Conservation (phyloP, 2,888 invertebrate species). For the Amiota mariae region DNA sequence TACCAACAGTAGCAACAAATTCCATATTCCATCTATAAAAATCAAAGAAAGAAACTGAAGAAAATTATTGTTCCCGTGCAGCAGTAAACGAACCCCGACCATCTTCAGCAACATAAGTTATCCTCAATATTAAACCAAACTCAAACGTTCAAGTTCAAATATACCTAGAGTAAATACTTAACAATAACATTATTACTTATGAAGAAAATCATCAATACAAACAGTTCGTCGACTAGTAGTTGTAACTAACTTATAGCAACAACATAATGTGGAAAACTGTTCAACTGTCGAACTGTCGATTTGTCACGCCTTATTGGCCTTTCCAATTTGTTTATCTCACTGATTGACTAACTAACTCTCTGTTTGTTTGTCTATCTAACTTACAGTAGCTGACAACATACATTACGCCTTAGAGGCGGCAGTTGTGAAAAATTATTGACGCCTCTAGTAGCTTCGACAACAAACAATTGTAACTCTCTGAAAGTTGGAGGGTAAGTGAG, state of each 20-base stretch:
- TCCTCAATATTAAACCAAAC: neutral
- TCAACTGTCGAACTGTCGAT: neutral
- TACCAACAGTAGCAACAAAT: neutral
- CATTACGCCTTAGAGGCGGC: constrained; percentile 18
- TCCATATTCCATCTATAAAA: neutral
- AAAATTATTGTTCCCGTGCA: neutral
- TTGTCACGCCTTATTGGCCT: constrained; percentile 22
- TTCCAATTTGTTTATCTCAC: constrained; percentile 24
- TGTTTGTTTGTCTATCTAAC: no score
- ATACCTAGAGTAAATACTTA: constrained; percentile 13
- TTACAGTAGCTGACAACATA: constrained; percentile 11
- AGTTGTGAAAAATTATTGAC: constrained; percentile 25
- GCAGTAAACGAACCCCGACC: no score
- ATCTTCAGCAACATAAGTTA: neutral
- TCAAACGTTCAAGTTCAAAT: constrained; percentile 6
- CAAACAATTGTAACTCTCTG: no score
- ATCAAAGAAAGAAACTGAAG: neutral
- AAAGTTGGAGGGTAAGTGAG: no score
- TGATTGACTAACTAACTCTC: neutral
- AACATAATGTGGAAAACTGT: constrained; percentile 3
- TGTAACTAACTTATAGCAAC: neutral
- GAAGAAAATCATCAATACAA: neutral
- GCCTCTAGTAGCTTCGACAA: neutral
- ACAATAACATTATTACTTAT: neutral
- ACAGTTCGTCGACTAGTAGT: constrained; percentile 9